Evolutionary conservation across 2,888 invertebrate genomes (phyloP), one percentile per base, ranked within the genome.

Genomic region (Callyntrura sp.): DNA sequence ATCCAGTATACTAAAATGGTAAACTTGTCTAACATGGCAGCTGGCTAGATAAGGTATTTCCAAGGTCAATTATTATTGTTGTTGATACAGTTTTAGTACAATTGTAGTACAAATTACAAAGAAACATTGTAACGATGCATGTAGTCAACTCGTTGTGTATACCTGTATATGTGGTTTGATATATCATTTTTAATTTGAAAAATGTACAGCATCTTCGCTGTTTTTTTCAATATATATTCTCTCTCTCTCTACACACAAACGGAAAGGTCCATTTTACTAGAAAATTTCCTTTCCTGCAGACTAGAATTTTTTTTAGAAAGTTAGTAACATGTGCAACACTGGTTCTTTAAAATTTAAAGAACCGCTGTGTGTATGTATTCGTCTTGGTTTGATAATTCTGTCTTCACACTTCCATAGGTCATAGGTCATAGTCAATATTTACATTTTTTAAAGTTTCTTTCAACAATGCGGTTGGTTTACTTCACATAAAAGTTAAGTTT

Each of bases 71-170:
- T 11, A 68, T 14, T 62, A 25, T 60, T 60, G 5, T 25, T 62
- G 25, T 62, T 62, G 62, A 23, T 62, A 57, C 57, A 57, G n/a
- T n/a, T n/a, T n/a, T n/a, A 57, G 57, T 62, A 23, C 28, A 20
- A n/a, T 25, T 35, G 35, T 35, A 35, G 35, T 35, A 35, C 35
- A 35, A 25, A 35, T 2, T 35, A 35, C 35, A 35, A 25, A 25
- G 9, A 25, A 12, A 28, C n/a, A 35, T 35, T 35, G 35, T 35
- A 35, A 35, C 62, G 25, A 9, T 62, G 20, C n/a, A 57, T 62
- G n/a, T 35, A 43, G 17, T 68, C 68, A 68, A 68, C 68, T 68
- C 68, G 68, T 68, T 65, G 43, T 68, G 17, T 68, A 14, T 43
- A 14, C 43, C 12, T 68, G 12, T 17, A 5, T 11, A 11, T n/a